Percentiles rank a stretch among this genome's conserved stretches.
These are phyloP conservation scores for Antigone vipio DNA, from an alignment of 2,113 vertebrate species.

Conservation along the genomic window DNA sequence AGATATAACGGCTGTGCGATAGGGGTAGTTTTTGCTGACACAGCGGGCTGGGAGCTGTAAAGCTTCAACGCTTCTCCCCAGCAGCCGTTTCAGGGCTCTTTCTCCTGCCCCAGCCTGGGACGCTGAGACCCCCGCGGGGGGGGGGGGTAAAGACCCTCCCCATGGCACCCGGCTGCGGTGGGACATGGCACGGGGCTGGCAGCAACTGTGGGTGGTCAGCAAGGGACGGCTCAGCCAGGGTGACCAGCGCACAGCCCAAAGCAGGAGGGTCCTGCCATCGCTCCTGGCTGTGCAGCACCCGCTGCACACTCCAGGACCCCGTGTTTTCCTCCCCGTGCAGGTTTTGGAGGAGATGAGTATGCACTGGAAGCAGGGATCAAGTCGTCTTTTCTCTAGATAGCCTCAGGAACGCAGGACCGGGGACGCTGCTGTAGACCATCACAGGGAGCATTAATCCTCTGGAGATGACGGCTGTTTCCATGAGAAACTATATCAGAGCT, in stretches of 20 bases:
- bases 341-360: background rate
- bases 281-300: background rate
- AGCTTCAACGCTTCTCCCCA: background rate
- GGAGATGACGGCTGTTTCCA: background rate
- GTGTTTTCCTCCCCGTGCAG: accelerated
- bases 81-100: background rate
- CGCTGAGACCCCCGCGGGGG: accelerated
- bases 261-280: background rate
- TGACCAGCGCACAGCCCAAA: background rate
- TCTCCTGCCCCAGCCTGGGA: background rate
- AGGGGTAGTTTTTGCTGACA: background rate
- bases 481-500: background rate
- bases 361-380: background rate
- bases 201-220: background rate
- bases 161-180: accelerated
- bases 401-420: background rate
- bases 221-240: background rate
- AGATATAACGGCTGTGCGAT: background rate
- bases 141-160: background rate
- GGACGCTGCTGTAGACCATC: background rate
- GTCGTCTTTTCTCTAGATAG: background rate
- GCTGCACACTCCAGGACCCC: background rate
- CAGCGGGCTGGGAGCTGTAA: background rate
- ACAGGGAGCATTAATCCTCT: background rate
- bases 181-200: background rate